Evolutionary conservation across 2,888 invertebrate species (phyloP), one percentile per base, ranked within the genome.

Genomic region (Drosophila maculinotata): DNA sequence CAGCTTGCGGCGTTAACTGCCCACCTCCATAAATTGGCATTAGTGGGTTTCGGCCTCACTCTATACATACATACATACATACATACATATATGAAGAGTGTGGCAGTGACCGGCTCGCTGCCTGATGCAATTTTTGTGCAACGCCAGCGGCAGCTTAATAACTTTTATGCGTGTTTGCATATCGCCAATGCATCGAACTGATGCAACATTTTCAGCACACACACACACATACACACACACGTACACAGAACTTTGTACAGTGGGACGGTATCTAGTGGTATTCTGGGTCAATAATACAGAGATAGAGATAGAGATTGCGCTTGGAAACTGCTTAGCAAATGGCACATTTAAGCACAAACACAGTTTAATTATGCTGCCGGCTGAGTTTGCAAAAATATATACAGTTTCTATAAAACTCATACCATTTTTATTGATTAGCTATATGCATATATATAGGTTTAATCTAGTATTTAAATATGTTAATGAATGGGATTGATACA

Each of bases 111-210:
- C 44, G 42, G n/a, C n/a, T n/a, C n/a, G n/a, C n/a, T 56, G 67
- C 30, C 77, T 70, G 79, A 68, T 79, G 62, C 67, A 67, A 71
- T 71, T 79, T 72, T 69, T 69, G 65, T 73, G 76, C 65, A 67
- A 58, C 56, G 65, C 65, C 48, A 57, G 49, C 71, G 80, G 76
- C 78, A 67, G 79, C 76, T 76, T 87, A 84, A 84, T 87, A 88
- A 83, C 84, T 86, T 83, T 80, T 83, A 86, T 79, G 87, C 85
- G 70, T 88, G 77, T 88, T 87, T 88, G 87, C 85, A 88, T 82
- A 88, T 79, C 73, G 77, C 64, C 73, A 68, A 54, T 65, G 72
- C 80, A 76, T 60, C 62, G 69, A 58, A 60, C 62, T 70, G 83
- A 58, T 63, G 83, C 45, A 54, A 85, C 60, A 53, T 74, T 58